Evolutionary conservation across 1,140 invertebrate genomes (phyloP).

Genomic region (Pachyrhynchus sulphureomaculatus): DNA sequence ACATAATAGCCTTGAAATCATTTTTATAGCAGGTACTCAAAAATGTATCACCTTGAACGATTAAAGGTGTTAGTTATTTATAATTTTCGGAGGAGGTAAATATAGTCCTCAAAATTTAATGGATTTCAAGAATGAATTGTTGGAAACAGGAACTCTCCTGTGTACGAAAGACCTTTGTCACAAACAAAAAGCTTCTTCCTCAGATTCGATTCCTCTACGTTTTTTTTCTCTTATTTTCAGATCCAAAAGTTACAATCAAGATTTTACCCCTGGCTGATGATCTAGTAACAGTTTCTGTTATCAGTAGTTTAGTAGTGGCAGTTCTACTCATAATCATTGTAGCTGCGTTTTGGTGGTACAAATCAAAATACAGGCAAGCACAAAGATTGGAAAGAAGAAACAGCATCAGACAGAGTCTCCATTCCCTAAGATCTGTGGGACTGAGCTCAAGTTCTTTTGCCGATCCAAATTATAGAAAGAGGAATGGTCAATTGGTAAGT

Average conservation of each 20-base stretch:
- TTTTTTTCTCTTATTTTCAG: too few species aligned
- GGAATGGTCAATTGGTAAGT: conserved; percentile 64
- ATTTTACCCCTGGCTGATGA: conserved; percentile 81
- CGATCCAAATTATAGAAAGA: conserved; percentile 65
- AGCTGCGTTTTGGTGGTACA: conserved; percentile 84
- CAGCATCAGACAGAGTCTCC: conserved; percentile 87
- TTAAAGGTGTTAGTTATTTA: too few species aligned
- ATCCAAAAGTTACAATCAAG: conserved; percentile 81
- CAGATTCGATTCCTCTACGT: too few species aligned
- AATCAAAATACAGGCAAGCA: conserved; percentile 83
- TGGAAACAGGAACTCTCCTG: too few species aligned
- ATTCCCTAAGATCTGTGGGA: conserved; percentile 73
- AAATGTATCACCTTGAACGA: too few species aligned
- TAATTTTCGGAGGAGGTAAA: too few species aligned
- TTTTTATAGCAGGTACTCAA: too few species aligned
- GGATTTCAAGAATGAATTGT: too few species aligned
- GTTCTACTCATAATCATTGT: conserved; percentile 77
- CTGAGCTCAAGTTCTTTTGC: conserved; percentile 69
- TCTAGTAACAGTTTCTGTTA: conserved; percentile 77
- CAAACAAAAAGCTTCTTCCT: too few species aligned
- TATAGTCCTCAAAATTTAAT: too few species aligned
- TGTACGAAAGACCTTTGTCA: too few species aligned
- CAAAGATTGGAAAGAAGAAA: conserved; percentile 87
- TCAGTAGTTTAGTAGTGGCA: conserved; percentile 71
- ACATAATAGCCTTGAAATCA: too few species aligned